Evolutionary conservation across 2,113 vertebrate species (phyloP).

Genomic region (Gallinago media): DNA sequence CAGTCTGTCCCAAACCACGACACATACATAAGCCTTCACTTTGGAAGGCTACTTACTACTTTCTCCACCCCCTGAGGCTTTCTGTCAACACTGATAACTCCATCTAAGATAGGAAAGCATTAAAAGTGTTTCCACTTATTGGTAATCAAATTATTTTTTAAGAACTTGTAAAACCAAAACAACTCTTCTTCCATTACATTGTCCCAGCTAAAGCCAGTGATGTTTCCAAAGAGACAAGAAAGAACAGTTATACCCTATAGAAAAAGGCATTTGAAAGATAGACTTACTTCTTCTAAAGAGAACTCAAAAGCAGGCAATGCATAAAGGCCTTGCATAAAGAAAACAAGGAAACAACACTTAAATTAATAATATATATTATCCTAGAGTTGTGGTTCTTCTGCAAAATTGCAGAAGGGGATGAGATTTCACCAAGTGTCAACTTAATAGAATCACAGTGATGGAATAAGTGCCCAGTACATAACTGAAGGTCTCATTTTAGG

Average conservation of each 20-base stretch:
- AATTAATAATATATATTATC: background rate
- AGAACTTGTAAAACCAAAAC: background rate
- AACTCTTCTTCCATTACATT: background rate
- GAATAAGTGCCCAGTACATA: background rate
- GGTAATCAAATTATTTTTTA: constrained; percentile 1
- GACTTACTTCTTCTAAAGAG: background rate
- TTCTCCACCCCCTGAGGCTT: background rate
- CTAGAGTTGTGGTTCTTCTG: background rate
- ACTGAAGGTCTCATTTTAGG: background rate
- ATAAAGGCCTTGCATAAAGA: background rate
- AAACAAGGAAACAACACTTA: background rate
- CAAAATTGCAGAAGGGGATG: background rate
- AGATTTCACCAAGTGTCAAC: background rate
- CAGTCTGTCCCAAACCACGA: background rate
- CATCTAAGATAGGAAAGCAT: background rate
- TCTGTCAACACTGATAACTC: background rate
- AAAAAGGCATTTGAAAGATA: background rate
- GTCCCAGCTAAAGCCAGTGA: background rate
- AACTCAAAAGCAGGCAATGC: background rate
- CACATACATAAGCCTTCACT: background rate
- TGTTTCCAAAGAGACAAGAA: background rate
- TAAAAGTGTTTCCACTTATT: background rate
- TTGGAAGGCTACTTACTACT: background rate
- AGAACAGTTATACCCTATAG: background rate
- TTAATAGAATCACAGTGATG: background rate